A percentile compares a stretch with the other conserved stretches of the same genome.
These are phyloP conservation scores for Pitangus sulphuratus DNA, from an alignment of 2,797 vertebrate genomes.

Conservation along the genomic window DNA sequence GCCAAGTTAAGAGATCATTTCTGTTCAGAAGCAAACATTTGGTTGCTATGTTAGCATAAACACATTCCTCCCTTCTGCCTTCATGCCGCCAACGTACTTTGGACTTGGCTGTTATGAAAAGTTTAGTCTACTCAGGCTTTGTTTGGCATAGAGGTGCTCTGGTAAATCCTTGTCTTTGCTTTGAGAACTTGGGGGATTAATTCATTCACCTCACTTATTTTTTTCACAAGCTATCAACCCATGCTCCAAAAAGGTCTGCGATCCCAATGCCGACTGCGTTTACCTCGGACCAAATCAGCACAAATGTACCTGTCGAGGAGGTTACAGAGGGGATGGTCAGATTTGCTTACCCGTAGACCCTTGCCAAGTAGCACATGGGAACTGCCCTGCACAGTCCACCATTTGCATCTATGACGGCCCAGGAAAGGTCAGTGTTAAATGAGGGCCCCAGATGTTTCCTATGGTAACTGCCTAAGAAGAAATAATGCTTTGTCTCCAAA, in stretches of 20 bases:
- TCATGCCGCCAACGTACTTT: background rate
- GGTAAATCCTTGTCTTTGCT: background rate
- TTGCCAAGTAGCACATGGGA: slow-evolving; percentile 82
- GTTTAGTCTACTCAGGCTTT: background rate
- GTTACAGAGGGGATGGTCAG: slow-evolving; percentile 86
- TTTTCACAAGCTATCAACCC: slow-evolving; percentile 86
- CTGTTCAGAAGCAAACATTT: slow-evolving; percentile 7
- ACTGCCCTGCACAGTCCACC: slow-evolving; percentile 78
- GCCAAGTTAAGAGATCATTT: slow-evolving; percentile 22
- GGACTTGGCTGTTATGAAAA: background rate
- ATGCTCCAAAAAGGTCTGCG: slow-evolving; percentile 80
- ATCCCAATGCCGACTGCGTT: slow-evolving; percentile 79
- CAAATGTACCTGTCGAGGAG: slow-evolving; percentile 81
- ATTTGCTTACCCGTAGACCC: slow-evolving; percentile 87
- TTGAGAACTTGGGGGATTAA: background rate
- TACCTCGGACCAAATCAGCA: slow-evolving; percentile 85
- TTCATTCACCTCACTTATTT: background rate
- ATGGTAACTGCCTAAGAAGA: background rate
- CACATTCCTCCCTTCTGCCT: slow-evolving; percentile 21
- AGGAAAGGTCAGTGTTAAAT: slow-evolving; percentile 81
- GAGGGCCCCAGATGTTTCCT: background rate
- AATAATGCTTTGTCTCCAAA: background rate
- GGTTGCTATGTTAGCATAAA: slow-evolving; percentile 36
- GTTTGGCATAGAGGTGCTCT: background rate
- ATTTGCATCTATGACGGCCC: slow-evolving; percentile 86